Conservation (phyloP, 2,113 vertebrate genomes). For the Takifugu bimaculatus region DNA sequence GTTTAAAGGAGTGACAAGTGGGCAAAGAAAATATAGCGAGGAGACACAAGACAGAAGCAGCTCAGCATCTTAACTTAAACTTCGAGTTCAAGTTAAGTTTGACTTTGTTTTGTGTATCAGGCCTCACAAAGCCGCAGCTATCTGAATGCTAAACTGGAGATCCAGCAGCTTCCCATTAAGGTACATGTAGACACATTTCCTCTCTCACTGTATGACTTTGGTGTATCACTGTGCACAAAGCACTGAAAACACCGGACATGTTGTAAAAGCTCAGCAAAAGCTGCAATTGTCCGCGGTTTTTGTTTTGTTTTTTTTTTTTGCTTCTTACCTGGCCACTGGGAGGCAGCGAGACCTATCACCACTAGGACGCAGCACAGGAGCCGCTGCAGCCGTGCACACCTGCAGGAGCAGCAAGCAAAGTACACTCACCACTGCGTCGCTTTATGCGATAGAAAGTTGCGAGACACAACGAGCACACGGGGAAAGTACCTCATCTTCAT, state of each 20-base stretch:
- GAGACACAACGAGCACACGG: not conserved
- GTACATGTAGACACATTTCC: no score
- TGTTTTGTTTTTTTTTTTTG: not conserved
- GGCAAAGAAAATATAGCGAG: not conserved
- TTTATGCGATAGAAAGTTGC: not conserved
- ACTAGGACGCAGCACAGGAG: conserved; percentile 62
- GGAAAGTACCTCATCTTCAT: conserved; percentile 57
- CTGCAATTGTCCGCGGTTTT: no score
- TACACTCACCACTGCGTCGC: not conserved
- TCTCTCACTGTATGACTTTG: no score
- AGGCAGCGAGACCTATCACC: conserved; percentile 38
- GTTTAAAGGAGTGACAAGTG: not conserved
- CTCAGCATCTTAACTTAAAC: not conserved
- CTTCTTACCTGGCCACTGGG: conserved; percentile 72
- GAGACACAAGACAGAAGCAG: not conserved
- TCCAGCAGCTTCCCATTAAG: no score
- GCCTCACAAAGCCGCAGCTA: no score
- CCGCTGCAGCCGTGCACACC: conserved; percentile 69
- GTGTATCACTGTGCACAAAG: no score
- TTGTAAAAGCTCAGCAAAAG: no score
- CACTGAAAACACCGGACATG: no score
- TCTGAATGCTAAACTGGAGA: no score
- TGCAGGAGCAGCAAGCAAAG: conserved; percentile 54
- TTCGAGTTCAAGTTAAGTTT: no score
- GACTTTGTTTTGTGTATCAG: not conserved